Conservation (phyloP, 2,797 vertebrate genomes). For the Megaceryle alcyon region DNA sequence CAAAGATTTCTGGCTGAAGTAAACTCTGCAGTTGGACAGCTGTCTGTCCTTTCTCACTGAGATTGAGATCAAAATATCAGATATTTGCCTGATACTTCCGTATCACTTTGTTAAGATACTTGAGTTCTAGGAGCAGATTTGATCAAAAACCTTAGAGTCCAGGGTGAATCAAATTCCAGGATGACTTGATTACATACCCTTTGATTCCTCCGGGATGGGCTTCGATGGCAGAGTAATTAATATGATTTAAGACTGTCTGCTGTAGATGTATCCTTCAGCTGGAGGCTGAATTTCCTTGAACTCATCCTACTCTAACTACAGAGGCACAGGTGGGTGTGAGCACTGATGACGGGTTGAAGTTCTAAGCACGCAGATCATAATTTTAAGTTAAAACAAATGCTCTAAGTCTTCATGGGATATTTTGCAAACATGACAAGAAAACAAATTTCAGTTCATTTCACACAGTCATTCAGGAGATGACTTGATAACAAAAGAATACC, state of each 20-base stretch:
- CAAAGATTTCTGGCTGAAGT: neutral
- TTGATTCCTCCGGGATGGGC: neutral
- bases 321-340: neutral
- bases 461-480: neutral
- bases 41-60: neutral
- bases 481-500: conserved; percentile 14
- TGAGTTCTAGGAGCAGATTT: neutral
- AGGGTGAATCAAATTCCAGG: neutral
- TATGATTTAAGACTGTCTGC: neutral
- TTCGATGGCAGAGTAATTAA: neutral
- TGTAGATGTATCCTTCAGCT: neutral
- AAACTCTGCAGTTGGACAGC: neutral
- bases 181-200: neutral
- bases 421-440: conserved; percentile 1
- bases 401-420: neutral
- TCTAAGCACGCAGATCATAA: neutral
- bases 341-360: neutral
- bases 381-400: neutral
- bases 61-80: neutral
- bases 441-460: neutral
- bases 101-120: neutral
- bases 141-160: neutral
- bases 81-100: neutral
- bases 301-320: neutral
- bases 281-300: neutral